These are phyloP conservation scores for Dasysyrphus tricinctus DNA, from an alignment of 2,888 invertebrate genomes.

Conservation along the genomic window DNA sequence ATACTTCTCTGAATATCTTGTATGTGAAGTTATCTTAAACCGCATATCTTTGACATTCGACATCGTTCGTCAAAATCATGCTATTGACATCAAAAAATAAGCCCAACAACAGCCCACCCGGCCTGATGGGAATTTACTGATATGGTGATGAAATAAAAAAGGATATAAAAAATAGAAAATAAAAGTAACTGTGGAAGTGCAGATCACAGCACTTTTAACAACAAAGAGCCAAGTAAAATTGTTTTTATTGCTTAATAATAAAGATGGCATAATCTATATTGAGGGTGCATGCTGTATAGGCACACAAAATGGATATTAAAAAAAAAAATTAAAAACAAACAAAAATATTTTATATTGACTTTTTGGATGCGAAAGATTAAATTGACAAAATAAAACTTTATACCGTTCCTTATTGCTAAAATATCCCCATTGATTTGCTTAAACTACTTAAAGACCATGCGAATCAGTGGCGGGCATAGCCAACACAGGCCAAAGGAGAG, in stretches of 20 bases:
- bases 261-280: conserved; percentile 47
- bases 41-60: conserved; percentile 52
- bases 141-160: conserved; percentile 64
- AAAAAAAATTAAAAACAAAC: conserved; percentile 9
- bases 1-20: conserved; percentile 16
- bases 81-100: conserved; percentile 21
- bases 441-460: too few species aligned
- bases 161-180: conserved; percentile 60
- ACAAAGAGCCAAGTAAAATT: conserved; percentile 43
- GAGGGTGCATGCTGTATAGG: background rate
- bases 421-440: background rate
- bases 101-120: background rate
- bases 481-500: too few species aligned
- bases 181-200: conserved; percentile 36
- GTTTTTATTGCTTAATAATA: conserved; percentile 65
- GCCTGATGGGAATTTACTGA: conserved; percentile 58
- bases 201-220: conserved; percentile 22
- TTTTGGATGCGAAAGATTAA: background rate
- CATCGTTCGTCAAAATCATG: conserved; percentile 33
- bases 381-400: background rate
- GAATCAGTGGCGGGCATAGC: too few species aligned
- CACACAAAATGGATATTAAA: conserved; percentile 20
- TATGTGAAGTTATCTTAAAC: conserved; percentile 10
- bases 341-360: background rate
- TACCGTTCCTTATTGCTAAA: background rate